A percentile compares a stretch with the other conserved stretches of the same genome.
Conservation (phyloP, 2,797 vertebrate genomes). For the Lacerta viridis region DNA sequence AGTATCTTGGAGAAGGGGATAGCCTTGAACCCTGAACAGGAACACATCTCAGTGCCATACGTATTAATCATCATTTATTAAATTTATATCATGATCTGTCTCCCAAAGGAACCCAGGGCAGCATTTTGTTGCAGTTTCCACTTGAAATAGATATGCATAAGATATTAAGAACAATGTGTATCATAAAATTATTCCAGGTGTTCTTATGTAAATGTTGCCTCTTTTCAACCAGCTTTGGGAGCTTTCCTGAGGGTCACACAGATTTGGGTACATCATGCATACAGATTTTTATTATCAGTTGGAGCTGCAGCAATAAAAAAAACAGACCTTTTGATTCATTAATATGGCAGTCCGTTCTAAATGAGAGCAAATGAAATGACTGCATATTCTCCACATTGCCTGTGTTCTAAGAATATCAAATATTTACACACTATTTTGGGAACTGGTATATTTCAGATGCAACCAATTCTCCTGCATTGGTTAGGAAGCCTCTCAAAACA, state of each 20-base stretch:
- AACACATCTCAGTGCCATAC: neutral
- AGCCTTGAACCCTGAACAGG: neutral
- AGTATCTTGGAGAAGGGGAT: neutral
- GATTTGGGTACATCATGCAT: neutral
- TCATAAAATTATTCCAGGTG: neutral
- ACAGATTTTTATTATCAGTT: conserved; percentile 15
- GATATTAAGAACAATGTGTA: conserved; percentile 23
- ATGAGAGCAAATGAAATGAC: conserved; percentile 24
- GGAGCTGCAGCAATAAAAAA: neutral
- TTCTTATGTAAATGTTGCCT: neutral
- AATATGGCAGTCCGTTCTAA: neutral
- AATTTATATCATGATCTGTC: no score
- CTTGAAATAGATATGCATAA: neutral
- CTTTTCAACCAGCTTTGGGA: neutral
- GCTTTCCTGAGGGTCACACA: neutral
- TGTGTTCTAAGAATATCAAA: conserved; percentile 20
- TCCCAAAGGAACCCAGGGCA: neutral
- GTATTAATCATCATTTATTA: no score
- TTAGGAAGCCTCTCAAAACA: conserved; percentile 30
- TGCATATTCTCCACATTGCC: conserved; percentile 6
- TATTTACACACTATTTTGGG: conserved; percentile 22
- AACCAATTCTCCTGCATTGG: neutral
- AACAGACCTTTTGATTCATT: neutral
- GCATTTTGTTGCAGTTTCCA: neutral
- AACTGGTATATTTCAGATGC: conserved; percentile 16